Base-by-base conservation (phyloP, 2,113 vertebrate genomes). In the Sapajus apella region DNA sequence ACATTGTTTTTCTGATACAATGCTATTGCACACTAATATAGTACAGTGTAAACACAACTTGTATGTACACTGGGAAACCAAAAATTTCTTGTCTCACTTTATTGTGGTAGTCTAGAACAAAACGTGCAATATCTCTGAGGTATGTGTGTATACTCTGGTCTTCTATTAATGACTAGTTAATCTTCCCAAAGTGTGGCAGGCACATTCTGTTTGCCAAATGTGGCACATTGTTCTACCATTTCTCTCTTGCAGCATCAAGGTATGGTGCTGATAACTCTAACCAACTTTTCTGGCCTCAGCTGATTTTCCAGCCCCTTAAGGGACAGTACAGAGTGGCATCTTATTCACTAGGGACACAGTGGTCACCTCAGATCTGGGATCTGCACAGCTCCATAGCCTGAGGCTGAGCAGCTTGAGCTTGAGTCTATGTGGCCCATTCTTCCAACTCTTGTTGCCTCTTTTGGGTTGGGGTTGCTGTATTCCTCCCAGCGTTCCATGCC, bases 401-500 rank as follows among this genome's bases (percentile, higher is more conserved):
- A 79, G 25, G 27, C 32, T 56, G 47, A 72, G 1, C 40, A 17
- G 7, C 4, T 14, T 0, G 9, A 56, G n/a, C 21, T 66, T 1
- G 12, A 37, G 56, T 23, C 37, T 11, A 37, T 14, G 1, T 66
- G 43, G 58, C 64, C 14, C 18, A 14, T 7, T 21, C 32, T 47
- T 76, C 37, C 3, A 3, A 40, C 1, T 21, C 37, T 5, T 1
- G 40, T 56, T 18, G 4, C 10, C 1, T 7, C 75, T 72, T 30
- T 14, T 17, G 17, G 30, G 0, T 84, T 20, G 30, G 6, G 21
- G 14, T 61, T 6, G 32, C 32, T 6, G 2, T 6, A 0, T 58
- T 72, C 30, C 52, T 50, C 58, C 35, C 4, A 2, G 1, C 66
- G 5, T 7, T 2, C 50, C 25, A 21, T 0, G 2, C 1, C 2